Evolutionary conservation across 2,113 vertebrate species (phyloP).

Genomic region (Notothenia coriiceps): DNA sequence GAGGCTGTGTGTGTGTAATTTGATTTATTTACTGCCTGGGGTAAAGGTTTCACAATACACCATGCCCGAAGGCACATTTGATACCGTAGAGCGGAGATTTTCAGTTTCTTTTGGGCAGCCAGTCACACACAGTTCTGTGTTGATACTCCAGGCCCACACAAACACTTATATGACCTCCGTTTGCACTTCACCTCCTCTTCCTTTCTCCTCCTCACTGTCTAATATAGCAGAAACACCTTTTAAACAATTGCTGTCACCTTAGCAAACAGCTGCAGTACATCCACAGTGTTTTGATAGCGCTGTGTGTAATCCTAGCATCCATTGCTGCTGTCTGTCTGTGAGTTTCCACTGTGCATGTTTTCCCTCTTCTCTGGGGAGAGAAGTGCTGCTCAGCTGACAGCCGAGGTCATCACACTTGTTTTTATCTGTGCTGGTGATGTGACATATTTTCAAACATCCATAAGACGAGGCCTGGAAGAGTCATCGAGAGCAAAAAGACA

Average conservation of each 20-base stretch:
- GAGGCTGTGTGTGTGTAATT: constrained; percentile 15
- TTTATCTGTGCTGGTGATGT: constrained; percentile 49
- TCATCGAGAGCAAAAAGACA: constrained; percentile 11
- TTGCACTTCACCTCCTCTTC: neutral
- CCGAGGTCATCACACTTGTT: constrained; percentile 61
- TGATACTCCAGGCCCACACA: constrained; percentile 35
- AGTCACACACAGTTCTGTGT: constrained; percentile 23
- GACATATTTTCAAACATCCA: constrained; percentile 48
- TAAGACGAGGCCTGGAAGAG: constrained; percentile 22
- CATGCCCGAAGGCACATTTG: constrained; percentile 22
- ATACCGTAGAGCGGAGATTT: constrained; percentile 4
- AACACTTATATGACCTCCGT: constrained; percentile 22
- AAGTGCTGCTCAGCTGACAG: constrained; percentile 55
- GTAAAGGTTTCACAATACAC: constrained; percentile 25
- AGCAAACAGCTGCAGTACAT: constrained; percentile 46
- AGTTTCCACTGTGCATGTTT: constrained; percentile 44
- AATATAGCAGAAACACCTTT: constrained; percentile 22
- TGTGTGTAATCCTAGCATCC: constrained; percentile 48
- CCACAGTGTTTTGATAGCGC: constrained; percentile 15
- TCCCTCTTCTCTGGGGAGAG: constrained; percentile 22
- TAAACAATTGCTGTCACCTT: constrained; percentile 44
- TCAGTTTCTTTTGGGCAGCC: constrained; percentile 19
- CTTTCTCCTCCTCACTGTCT: constrained; percentile 11
- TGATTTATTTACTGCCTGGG: constrained; percentile 36
- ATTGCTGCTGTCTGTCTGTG: constrained; percentile 19